Conservation (phyloP, 2,888 invertebrate species). For the Drosophila subquinaria region DNA sequence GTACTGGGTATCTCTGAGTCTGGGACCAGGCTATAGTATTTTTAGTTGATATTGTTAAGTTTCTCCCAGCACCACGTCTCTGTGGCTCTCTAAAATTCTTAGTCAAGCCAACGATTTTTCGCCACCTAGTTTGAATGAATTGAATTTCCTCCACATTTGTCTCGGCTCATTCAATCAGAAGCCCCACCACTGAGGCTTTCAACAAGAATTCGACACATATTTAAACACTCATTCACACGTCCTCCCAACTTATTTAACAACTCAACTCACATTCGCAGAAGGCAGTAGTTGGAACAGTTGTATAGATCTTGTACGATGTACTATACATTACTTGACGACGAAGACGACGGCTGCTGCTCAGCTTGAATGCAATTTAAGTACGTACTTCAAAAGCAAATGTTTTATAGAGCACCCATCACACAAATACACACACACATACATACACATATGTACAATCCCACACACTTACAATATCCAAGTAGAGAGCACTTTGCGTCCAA, state of each 20-base stretch:
- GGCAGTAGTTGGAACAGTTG: conserved; percentile 37
- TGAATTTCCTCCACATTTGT: conserved; percentile 37
- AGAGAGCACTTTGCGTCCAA: conserved; percentile 70
- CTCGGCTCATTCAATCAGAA: conserved; percentile 31
- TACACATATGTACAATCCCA: conserved; percentile 7
- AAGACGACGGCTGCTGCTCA: conserved; percentile 55
- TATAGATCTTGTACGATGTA: conserved; percentile 62
- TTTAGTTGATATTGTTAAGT: background rate
- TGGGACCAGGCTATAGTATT: background rate
- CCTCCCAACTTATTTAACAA: conserved; percentile 75
- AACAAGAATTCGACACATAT: conserved; percentile 69
- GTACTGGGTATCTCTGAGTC: background rate
- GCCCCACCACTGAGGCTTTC: conserved; percentile 24
- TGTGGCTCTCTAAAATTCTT: background rate
- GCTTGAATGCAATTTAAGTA: conserved; percentile 79
- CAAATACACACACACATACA: conserved; percentile 12
- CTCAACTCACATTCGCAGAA: conserved; percentile 38
- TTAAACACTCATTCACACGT: conserved; percentile 76
- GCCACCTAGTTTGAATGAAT: conserved; percentile 35
- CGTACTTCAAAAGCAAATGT: conserved; percentile 76
- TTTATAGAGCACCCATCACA: conserved; percentile 69
- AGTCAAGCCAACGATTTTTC: conserved; percentile 3
- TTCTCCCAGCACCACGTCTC: background rate
- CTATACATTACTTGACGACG: conserved; percentile 60
- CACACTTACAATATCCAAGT: conserved; percentile 40